Evolutionary conservation across 2,113 vertebrate genomes (phyloP).

Genomic region (Arizona elegans): DNA sequence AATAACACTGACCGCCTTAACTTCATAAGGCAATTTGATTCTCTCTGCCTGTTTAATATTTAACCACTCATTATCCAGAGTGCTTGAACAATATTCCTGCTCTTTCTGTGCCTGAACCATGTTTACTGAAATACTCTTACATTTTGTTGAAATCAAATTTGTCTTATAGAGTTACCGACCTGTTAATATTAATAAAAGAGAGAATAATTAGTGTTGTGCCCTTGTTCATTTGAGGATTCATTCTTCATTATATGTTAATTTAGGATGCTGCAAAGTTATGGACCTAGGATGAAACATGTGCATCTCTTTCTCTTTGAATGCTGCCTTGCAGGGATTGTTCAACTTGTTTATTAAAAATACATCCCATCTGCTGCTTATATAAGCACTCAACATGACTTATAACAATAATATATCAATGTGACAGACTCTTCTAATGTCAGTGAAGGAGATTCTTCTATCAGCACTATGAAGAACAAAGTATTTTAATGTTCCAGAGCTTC

Average conservation of each 20-base stretch:
- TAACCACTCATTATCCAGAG: neutral
- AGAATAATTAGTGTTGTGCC: accelerated
- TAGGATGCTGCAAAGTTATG: neutral
- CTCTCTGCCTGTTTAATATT: neutral
- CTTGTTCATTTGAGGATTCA: neutral
- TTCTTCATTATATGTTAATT: neutral
- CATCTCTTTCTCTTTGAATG: neutral
- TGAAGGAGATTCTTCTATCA: neutral
- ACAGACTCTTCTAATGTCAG: slow-evolving; percentile 12
- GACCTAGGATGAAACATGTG: neutral
- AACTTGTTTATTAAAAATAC: neutral
- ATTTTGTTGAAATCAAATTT: neutral
- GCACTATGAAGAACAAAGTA: neutral
- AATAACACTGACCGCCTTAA: neutral
- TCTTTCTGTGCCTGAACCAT: neutral
- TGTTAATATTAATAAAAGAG: neutral
- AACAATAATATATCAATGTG: neutral
- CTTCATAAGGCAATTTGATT: neutral
- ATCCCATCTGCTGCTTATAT: neutral
- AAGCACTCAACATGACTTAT: neutral
- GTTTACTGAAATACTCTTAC: neutral
- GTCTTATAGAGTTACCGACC: no score
- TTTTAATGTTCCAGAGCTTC: neutral
- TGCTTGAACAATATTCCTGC: neutral
- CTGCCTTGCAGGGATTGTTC: neutral